Conservation (phyloP, 2,797 vertebrate species). For the Peromyscus eremicus region DNA sequence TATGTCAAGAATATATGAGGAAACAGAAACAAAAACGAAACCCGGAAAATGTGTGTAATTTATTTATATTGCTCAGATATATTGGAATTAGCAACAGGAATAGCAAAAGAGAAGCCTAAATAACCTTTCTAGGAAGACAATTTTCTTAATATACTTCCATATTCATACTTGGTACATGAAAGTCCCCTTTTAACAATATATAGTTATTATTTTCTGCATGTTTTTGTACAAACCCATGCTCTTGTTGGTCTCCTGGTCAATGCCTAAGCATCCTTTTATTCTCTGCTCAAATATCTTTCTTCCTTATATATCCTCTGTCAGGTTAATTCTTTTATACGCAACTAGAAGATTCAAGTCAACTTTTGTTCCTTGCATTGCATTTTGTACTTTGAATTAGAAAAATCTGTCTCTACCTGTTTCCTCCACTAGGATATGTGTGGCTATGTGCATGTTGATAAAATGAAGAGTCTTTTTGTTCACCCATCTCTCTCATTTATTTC, state of each 20-base stretch:
- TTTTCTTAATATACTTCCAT: background rate
- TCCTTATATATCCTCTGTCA: background rate
- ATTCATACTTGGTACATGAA: background rate
- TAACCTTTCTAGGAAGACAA: background rate
- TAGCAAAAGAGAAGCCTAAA: background rate
- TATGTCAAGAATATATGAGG: background rate
- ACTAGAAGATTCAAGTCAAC: background rate
- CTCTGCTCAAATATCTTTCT: background rate
- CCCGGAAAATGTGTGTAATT: background rate
- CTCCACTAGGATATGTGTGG: background rate
- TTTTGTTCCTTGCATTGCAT: background rate
- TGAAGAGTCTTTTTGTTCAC: background rate
- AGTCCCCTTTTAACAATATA: background rate
- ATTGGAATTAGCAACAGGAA: background rate
- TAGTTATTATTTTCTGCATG: background rate
- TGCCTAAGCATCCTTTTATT: background rate
- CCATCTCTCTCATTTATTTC: background rate
- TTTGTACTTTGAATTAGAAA: background rate
- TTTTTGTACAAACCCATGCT: background rate
- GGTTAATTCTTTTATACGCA: background rate
- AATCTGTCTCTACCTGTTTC: background rate
- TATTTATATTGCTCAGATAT: background rate
- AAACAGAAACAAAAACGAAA: background rate
- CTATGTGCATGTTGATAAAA: background rate
- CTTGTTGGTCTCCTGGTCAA: background rate